A percentile compares a stretch with the other conserved stretches of the same genome.
These are phyloP conservation scores for Bombyx mori DNA, from an alignment of 1,140 invertebrate genomes.

Conservation along the genomic window DNA sequence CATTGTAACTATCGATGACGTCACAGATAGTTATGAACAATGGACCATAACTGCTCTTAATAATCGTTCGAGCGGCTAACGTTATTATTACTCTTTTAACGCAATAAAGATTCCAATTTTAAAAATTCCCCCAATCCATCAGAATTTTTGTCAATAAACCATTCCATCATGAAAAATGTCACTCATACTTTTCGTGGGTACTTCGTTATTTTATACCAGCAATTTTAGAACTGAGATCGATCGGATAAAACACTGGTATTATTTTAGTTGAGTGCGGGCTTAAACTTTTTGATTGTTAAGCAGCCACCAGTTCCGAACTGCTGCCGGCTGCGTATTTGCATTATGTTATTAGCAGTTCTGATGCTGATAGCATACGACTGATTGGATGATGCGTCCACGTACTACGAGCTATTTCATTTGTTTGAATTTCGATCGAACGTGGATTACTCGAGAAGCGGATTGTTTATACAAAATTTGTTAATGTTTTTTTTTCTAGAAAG, in stretches of 20 bases:
- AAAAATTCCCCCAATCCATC: too few relatives aligned
- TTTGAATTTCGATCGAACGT: too few relatives aligned
- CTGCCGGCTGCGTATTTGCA: slow-evolving; percentile 55
- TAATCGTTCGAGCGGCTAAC: too few relatives aligned
- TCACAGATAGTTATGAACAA: too few relatives aligned
- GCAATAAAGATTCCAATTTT: too few relatives aligned
- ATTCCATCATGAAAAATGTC: slow-evolving; percentile 23
- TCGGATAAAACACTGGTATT: slow-evolving; percentile 17
- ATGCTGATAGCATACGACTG: slow-evolving; percentile 53
- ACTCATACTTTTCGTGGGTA: slow-evolving; percentile 1
- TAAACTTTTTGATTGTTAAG: slow-evolving; percentile 41
- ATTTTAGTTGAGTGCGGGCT: slow-evolving; percentile 44
- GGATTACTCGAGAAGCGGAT: too few relatives aligned
- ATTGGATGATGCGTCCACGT: slow-evolving; percentile 26
- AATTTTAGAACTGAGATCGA: slow-evolving; percentile 35
- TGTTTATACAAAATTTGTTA: too few relatives aligned
- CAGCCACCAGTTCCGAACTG: slow-evolving; percentile 6
- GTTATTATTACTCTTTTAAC: too few relatives aligned
- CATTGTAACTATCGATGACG: slow-evolving; percentile 9
- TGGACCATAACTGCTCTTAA: too few relatives aligned
- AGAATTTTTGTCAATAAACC: slow-evolving; percentile 21
- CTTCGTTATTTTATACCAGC: too few relatives aligned
- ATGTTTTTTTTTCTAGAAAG: too few relatives aligned
- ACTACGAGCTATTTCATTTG: too few relatives aligned
- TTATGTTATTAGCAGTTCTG: slow-evolving; percentile 62